A percentile compares a stretch with the other conserved stretches of the same genome.
These are phyloP conservation scores for Rotaria sp. DNA, from an alignment of 2,888 invertebrate genomes.

Conservation along the genomic window DNA sequence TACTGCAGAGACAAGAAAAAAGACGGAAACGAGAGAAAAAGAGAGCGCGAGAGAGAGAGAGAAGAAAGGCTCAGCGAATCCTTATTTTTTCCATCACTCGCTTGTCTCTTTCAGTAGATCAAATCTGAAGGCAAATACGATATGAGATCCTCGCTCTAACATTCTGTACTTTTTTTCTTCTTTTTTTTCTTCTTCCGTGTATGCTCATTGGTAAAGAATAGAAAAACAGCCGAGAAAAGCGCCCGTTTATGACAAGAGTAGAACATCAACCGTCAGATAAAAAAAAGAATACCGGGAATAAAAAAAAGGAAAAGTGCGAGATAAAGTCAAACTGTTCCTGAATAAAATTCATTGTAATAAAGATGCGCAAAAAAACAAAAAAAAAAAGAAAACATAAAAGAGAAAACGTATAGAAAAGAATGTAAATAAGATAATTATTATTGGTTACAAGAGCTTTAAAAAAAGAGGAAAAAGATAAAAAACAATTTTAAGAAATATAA, in stretches of 20 bases:
- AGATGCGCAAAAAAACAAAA: background rate
- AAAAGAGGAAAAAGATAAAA: too few species aligned
- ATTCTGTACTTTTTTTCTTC: background rate
- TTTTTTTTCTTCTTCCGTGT: background rate
- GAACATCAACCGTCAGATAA: background rate
- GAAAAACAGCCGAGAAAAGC: background rate
- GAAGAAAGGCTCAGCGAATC: background rate
- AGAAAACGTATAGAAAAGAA: background rate
- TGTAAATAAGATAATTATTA: background rate
- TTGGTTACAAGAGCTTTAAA: background rate
- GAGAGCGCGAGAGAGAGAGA: background rate
- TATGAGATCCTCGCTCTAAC: background rate
- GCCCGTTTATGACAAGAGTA: background rate
- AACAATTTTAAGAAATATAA: background rate
- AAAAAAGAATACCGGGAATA: background rate
- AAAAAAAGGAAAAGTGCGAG: background rate
- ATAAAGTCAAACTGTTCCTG: background rate
- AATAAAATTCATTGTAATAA: background rate
- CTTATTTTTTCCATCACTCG: background rate
- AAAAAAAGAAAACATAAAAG: background rate
- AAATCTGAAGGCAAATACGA: background rate
- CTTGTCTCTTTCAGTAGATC: background rate
- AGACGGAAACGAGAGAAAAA: background rate
- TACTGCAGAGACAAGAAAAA: background rate
- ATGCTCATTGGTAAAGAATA: background rate